Conservation (phyloP, 2,113 vertebrate genomes). For the Epinephelus lanceolatus region DNA sequence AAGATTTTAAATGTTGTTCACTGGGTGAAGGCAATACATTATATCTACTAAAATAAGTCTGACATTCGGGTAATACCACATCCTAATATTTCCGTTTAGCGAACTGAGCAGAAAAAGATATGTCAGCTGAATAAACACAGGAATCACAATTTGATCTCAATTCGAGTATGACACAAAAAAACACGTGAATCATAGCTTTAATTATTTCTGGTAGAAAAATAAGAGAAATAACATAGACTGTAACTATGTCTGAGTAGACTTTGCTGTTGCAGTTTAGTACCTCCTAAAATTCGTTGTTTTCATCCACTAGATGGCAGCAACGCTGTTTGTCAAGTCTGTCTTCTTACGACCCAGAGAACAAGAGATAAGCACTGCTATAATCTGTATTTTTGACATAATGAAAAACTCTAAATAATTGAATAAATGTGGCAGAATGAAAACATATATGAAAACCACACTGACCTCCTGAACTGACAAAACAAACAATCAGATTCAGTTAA, state of each 20-base stretch:
- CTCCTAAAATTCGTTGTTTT: neutral
- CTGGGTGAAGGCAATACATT: slow-evolving; percentile 13
- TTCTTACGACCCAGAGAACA: neutral
- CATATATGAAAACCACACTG: neutral
- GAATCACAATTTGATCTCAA: slow-evolving; percentile 13
- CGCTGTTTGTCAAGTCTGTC: too few relatives aligned
- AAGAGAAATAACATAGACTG: neutral
- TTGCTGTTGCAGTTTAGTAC: neutral
- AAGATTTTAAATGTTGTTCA: slow-evolving; percentile 1
- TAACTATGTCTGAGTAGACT: neutral
- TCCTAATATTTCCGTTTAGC: slow-evolving; percentile 1
- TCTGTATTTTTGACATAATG: neutral
- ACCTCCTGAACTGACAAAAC: neutral
- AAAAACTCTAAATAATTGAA: neutral
- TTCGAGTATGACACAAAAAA: too few relatives aligned
- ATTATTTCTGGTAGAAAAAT: neutral
- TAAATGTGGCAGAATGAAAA: neutral
- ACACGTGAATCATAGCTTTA: too few relatives aligned
- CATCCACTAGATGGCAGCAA: slow-evolving; percentile 31
- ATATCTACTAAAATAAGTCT: neutral
- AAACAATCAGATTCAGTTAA: too few relatives aligned
- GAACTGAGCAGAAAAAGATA: neutral
- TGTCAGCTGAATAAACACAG: neutral
- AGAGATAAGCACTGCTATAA: neutral
- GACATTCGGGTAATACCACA: neutral